Conservation (phyloP, 2,113 vertebrate species). For the Neotragus pygmaeus region DNA sequence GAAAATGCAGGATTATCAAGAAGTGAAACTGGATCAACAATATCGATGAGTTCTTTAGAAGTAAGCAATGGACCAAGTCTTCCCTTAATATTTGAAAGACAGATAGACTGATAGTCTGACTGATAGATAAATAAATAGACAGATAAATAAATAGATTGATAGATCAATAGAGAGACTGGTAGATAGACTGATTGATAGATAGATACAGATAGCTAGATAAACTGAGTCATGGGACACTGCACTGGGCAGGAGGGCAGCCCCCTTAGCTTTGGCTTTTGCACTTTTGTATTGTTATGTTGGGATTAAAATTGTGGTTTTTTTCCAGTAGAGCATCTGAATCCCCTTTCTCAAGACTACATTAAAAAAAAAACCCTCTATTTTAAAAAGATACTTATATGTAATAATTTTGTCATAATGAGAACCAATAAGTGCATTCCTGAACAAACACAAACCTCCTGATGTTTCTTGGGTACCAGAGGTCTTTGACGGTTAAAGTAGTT, state of each 20-base stretch:
- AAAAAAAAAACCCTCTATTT: neutral
- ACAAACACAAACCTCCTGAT: neutral
- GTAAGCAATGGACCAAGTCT: constrained; percentile 79
- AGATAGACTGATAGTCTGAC: neutral
- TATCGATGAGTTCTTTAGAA: constrained; percentile 99
- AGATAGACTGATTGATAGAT: neutral
- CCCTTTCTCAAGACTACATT: neutral
- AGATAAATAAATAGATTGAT: neutral
- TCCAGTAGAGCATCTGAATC: neutral
- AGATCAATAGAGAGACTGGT: neutral
- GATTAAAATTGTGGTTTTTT: neutral
- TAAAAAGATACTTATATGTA: neutral
- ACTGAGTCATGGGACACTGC: neutral
- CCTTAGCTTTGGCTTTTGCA: neutral
- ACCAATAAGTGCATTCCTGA: neutral
- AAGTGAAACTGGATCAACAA: constrained; percentile 98
- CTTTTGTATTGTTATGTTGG: neutral
- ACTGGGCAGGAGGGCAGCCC: neutral
- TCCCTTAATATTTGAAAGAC: neutral
- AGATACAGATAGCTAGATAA: neutral
- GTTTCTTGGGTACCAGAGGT: neutral
- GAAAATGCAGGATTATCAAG: constrained; percentile 92
- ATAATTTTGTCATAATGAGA: neutral
- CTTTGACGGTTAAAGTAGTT: neutral
- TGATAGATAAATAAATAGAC: neutral